Conservation (phyloP, 2,797 vertebrate species). For the Megaceryle alcyon region DNA sequence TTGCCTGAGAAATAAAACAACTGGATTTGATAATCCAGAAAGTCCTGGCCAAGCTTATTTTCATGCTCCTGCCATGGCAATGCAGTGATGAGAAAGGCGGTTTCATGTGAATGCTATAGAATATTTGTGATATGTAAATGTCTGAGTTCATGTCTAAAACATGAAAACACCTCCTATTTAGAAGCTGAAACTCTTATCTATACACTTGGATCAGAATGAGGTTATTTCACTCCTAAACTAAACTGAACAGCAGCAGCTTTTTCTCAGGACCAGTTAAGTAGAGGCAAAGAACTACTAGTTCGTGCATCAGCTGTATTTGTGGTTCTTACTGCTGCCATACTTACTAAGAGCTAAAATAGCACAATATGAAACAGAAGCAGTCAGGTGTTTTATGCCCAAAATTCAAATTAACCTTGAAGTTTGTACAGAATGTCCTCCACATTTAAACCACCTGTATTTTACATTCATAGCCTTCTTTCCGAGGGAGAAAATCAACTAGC, state of each 20-base stretch:
- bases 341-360: conserved; percentile 37
- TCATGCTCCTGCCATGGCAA: neutral
- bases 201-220: neutral
- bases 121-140: neutral
- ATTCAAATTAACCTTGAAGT: conserved; percentile 38
- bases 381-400: conserved; percentile 13
- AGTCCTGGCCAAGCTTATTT: neutral
- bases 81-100: neutral
- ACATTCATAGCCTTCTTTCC: neutral
- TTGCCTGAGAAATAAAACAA: neutral
- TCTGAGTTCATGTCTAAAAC: neutral
- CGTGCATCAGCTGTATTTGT: neutral
- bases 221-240: conserved; percentile 27
- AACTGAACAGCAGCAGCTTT: conserved; percentile 2
- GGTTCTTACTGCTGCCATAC: neutral
- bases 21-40: neutral
- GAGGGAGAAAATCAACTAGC: neutral
- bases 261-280: conserved; percentile 60
- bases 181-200: neutral
- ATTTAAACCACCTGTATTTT: conserved; percentile 16
- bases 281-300: neutral
- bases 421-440: neutral
- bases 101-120: neutral
- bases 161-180: neutral
- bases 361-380: neutral